phyloP scores from a whole-genome alignment of 1,140 invertebrate species.

The Drosophila busckii region DNA sequence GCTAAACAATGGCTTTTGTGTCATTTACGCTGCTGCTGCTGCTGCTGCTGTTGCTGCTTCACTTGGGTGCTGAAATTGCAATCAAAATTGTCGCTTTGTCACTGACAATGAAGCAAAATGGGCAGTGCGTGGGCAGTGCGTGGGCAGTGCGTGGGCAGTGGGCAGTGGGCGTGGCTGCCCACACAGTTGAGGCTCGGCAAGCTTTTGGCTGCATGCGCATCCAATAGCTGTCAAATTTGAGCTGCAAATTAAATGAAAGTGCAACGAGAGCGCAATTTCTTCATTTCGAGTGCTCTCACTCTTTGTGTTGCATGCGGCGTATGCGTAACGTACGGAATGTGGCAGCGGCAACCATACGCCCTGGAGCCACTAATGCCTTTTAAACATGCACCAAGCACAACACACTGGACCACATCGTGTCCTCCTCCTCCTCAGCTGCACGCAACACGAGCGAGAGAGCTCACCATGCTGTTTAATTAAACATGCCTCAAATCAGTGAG shows the following conservation, averaged over 20 bases:
- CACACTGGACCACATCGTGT: background rate
- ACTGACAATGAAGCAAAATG: too few relatives aligned
- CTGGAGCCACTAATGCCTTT: slow-evolving; percentile 41
- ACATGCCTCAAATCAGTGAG: slow-evolving; percentile 17
- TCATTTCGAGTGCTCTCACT: slow-evolving; percentile 12
- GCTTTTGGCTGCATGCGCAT: slow-evolving; percentile 41
- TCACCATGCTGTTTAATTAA: slow-evolving; percentile 32
- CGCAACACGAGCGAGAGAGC: slow-evolving; percentile 2
- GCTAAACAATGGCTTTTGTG: too few relatives aligned
- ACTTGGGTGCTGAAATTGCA: too few relatives aligned
- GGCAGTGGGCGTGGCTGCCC: too few relatives aligned
- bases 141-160: too few relatives aligned
- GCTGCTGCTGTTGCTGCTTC: too few relatives aligned
- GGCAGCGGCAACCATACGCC: slow-evolving; percentile 3
- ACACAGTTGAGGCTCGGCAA: too few relatives aligned
- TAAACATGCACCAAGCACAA: slow-evolving; percentile 30
- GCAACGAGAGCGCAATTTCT: slow-evolving; percentile 11
- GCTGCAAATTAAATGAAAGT: slow-evolving; percentile 59
- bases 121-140: too few relatives aligned
- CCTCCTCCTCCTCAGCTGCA: background rate
- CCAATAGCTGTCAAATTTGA: slow-evolving; percentile 70
- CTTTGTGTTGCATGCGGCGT: slow-evolving; percentile 17
- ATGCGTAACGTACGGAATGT: slow-evolving; percentile 24
- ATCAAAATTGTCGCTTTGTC: too few relatives aligned
- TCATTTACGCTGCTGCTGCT: too few relatives aligned